These are phyloP conservation scores for Eclectus roratus DNA, from an alignment of 2,113 vertebrate species.

Conservation along the genomic window DNA sequence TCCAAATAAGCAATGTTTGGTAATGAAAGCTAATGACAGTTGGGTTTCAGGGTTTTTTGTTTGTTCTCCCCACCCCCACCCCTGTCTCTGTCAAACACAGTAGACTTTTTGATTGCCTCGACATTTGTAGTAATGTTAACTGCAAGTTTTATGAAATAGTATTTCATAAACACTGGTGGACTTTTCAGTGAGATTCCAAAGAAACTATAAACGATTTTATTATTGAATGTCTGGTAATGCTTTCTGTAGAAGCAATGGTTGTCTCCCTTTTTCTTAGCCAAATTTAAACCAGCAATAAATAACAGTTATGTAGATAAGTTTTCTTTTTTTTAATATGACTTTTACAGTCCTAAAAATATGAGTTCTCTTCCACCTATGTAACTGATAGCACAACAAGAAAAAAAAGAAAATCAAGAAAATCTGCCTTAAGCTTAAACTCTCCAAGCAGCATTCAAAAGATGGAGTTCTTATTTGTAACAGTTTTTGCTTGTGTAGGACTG, in stretches of 20 bases:
- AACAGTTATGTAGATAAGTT: rapidly evolving
- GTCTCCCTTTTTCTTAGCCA: background rate
- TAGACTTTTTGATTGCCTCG: background rate
- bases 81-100: background rate
- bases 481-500: background rate
- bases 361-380: background rate
- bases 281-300: background rate
- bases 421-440: background rate
- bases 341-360: background rate
- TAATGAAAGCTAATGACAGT: background rate
- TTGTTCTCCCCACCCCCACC: background rate
- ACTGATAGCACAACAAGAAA: background rate
- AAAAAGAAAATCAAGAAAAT: background rate
- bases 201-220: background rate
- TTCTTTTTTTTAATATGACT: background rate
- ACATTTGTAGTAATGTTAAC: background rate
- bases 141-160: background rate
- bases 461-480: background rate
- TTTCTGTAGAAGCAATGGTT: background rate
- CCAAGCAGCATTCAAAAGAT: background rate
- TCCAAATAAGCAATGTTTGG: background rate
- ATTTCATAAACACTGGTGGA: background rate
- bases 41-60: background rate
- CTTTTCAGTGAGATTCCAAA: background rate
- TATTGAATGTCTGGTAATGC: background rate